These are phyloP conservation scores for Platerodrilus igneus DNA, from an alignment of 2,888 invertebrate species.

Conservation along the genomic window DNA sequence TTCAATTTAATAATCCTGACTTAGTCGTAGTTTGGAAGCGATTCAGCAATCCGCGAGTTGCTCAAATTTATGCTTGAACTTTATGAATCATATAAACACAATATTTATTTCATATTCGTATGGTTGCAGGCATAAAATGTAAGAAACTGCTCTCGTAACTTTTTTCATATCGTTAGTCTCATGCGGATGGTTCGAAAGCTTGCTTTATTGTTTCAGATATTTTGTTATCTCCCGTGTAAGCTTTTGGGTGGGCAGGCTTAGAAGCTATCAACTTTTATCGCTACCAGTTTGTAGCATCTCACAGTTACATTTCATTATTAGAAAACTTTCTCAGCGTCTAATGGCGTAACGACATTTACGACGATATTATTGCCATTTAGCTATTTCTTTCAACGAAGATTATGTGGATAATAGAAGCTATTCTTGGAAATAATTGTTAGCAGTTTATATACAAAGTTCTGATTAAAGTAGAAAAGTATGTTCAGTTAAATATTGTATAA, in stretches of 20 bases:
- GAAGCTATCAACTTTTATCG: conserved; percentile 27
- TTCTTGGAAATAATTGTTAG: conserved; percentile 2
- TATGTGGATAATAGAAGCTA: not conserved
- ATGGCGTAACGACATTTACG: conserved; percentile 10
- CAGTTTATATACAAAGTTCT: conserved; percentile 3
- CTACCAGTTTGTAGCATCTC: conserved; percentile 18
- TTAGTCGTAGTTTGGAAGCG: no score
- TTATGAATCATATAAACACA: conserved; percentile 11
- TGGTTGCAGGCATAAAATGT: conserved; percentile 18
- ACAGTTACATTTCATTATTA: conserved; percentile 18
- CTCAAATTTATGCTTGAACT: no score
- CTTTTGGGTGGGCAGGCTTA: conserved; percentile 24
- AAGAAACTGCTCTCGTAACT: conserved; percentile 25
- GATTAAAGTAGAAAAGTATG: conserved; percentile 24
- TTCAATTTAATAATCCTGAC: no score
- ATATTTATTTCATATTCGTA: conserved; percentile 16
- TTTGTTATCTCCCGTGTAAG: conserved; percentile 31
- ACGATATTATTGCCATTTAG: conserved; percentile 9
- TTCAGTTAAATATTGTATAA: conserved; percentile 21
- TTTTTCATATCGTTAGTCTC: conserved; percentile 31
- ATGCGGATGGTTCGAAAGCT: conserved; percentile 28
- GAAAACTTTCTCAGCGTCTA: conserved; percentile 13
- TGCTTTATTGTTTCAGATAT: conserved; percentile 35
- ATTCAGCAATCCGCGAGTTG: no score
- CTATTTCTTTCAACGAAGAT: not conserved